Evolutionary conservation across 1,140 invertebrate species (phyloP).

Genomic region (honey bee (Apis mellifera)): Amel_HAv3.1 CM009942.2:1226501-1227000

Average conservation of each 20-base stretch:
- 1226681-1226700: neutral
- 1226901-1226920: constrained; percentile 65
- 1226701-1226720: neutral
- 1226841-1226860: constrained; percentile 67
- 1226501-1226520: no score
- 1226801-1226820: constrained; percentile 20
- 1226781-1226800: constrained; percentile 19
- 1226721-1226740: constrained; percentile 25
- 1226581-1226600: no score
- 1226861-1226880: constrained; percentile 60
- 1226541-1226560: no score
- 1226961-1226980: neutral
- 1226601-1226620: no score
- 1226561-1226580: no score
- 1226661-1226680: neutral
- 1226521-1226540: no score
- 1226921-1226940: constrained; percentile 68
- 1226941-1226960: constrained; percentile 52
- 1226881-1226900: constrained; percentile 60
- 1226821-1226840: constrained; percentile 50
- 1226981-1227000: neutral
- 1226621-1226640: no score
- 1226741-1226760: neutral
- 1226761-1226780: neutral
- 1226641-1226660: no score